phyloP scores from a whole-genome alignment of 2,113 vertebrate genomes.

The Cryptotis parvus region DNA sequence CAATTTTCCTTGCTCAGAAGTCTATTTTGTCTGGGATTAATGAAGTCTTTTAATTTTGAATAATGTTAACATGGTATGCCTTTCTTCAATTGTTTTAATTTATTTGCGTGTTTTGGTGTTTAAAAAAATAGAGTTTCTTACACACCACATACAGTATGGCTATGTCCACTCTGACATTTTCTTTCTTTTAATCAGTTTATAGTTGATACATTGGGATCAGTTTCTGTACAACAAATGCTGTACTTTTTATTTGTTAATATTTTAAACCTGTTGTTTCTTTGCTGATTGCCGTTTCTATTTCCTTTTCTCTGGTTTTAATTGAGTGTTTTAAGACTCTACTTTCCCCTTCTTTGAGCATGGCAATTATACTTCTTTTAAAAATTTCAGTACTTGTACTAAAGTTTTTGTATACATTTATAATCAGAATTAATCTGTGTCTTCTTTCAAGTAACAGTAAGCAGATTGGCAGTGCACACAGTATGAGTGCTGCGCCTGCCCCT shows the following conservation, averaged over 20 bases:
- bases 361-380: not conserved
- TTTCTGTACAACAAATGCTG: not conserved
- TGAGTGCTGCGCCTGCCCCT: too few species aligned
- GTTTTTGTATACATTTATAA: not conserved
- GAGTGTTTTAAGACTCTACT: not conserved
- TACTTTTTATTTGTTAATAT: not conserved
- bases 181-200: not conserved
- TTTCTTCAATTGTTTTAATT: not conserved
- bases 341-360: not conserved
- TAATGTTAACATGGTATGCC: not conserved
- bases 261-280: not conserved
- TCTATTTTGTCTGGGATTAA: slow-evolving; percentile 1
- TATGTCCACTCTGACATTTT: not conserved
- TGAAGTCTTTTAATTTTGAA: not conserved
- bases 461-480: not conserved
- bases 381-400: not conserved
- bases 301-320: slow-evolving; percentile 2
- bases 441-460: not conserved
- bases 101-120: not conserved
- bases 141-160: not conserved
- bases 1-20: not conserved
- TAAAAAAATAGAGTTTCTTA: not conserved
- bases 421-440: not conserved
- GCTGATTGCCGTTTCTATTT: not conserved
- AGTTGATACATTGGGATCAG: not conserved